phyloP scores from a whole-genome alignment of 2,888 invertebrate genomes.

The Drosophila merina region DNA sequence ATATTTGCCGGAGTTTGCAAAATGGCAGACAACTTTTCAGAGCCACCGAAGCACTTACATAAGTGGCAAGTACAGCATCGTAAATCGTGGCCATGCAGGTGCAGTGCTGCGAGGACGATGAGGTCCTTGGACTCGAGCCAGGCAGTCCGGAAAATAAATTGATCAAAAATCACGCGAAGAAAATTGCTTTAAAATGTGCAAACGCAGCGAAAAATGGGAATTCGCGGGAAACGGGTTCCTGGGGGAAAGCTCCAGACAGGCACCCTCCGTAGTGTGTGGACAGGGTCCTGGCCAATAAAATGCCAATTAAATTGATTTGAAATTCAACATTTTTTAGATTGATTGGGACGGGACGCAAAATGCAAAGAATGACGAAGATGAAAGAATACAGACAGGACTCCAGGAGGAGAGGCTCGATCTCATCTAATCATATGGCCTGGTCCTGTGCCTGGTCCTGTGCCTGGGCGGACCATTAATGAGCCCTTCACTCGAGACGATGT shows the following conservation, averaged over 20 bases:
- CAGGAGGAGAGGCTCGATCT: not conserved
- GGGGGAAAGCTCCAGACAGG: not conserved
- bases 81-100: slow-evolving; percentile 26
- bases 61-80: slow-evolving; percentile 41
- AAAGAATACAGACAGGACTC: not conserved
- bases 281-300: slow-evolving; percentile 20
- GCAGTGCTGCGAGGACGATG: slow-evolving; percentile 14
- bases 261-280: slow-evolving; percentile 6
- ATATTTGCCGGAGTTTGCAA: not conserved
- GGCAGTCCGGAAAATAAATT: slow-evolving; percentile 43
- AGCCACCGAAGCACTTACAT: slow-evolving; percentile 21
- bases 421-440: slow-evolving; percentile 1
- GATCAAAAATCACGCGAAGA: slow-evolving; percentile 62
- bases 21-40: slow-evolving; percentile 19
- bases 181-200: slow-evolving; percentile 63
- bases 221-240: no score
- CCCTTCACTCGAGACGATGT: slow-evolving; percentile 53
- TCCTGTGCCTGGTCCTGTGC: no score
- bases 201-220: slow-evolving; percentile 8
- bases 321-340: slow-evolving; percentile 47
- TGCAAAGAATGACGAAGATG: not conserved
- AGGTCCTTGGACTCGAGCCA: slow-evolving; percentile 33
- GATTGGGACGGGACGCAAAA: slow-evolving; percentile 4
- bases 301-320: slow-evolving; percentile 69
- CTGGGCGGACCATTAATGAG: slow-evolving; percentile 54